Evolutionary conservation across 2,797 vertebrate genomes (phyloP), one percentile per base, ranked within the genome.

Genomic region (Sarcophilus harrisii): DNA sequence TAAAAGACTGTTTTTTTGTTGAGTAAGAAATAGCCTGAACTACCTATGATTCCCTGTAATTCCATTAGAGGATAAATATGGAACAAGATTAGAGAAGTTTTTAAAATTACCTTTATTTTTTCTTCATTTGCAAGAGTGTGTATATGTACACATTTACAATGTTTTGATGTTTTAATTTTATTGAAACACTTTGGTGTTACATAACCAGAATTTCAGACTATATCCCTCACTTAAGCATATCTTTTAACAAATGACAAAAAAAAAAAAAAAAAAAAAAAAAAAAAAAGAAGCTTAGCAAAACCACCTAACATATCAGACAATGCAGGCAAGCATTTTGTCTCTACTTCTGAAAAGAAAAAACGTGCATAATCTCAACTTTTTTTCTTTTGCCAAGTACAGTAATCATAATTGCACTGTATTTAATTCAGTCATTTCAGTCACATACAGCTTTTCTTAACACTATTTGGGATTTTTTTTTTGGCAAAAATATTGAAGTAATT

Each of bases 11-110:
- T 13, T 92, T 49, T 49, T 45, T 52, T 93, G 13, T 94, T 49
- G 95, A 96, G 92, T 58, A 60, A 29, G 89, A 55, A 87, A 97
- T 93, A 96, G 92, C 92, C 24, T 92, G 58, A 96, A 89, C 90
- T 91, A 73, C 89, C 45, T 93, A 95, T 58, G 52, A 96, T 94
- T 93, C 52, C 1, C 57, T 90, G 81, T 89, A 95, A 95, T 57
- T 11, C 81, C 96, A 38, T 24, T 52, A 94, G 93, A 94, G 66
- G 94, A 66, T 8, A 96, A 95, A 94, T 94, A 45, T 62, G 94
- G 13, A 93, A 81, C 28, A 91, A 45, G 45, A 29, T 27, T 58
- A 10, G 87, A 92, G 18, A 92, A 81, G n/a, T 66, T 96, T 95
- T 94, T 87, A 57, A 45, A 59, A 52, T 95, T 28, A 60, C 52